A percentile compares a stretch with the other conserved stretches of the same genome.
phyloP scores from a whole-genome alignment of 2,888 invertebrate genomes.

The Anaspis maculata region DNA sequence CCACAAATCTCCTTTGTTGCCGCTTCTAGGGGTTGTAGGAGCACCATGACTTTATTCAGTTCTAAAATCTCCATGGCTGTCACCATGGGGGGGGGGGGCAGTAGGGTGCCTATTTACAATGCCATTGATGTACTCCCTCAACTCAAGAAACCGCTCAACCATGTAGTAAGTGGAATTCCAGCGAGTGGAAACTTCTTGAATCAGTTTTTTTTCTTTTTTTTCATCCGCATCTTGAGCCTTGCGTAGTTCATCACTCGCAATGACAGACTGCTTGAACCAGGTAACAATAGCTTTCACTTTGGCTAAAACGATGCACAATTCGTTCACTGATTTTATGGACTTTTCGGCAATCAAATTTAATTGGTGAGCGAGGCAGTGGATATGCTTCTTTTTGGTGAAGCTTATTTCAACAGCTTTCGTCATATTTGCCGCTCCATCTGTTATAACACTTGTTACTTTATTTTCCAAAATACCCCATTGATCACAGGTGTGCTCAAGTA shows the following conservation, averaged over 20 bases:
- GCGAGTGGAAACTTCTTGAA: slow-evolving; percentile 2
- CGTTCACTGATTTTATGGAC: slow-evolving; percentile 1
- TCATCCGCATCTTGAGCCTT: too few relatives aligned
- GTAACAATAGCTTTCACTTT: slow-evolving; percentile 1
- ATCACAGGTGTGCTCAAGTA: slow-evolving; percentile 2
- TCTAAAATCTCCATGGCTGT: slow-evolving; percentile 23
- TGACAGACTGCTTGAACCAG: slow-evolving; percentile 2
- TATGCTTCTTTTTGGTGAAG: slow-evolving; percentile 8
- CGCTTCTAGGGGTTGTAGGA: slow-evolving; percentile 28
- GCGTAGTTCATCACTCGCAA: background rate
- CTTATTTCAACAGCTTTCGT: slow-evolving; percentile 7
- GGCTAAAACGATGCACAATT: background rate
- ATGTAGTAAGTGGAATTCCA: slow-evolving; percentile 5
- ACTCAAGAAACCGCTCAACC: slow-evolving; percentile 4
- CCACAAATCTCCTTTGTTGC: slow-evolving; percentile 31
- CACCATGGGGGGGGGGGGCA: slow-evolving; percentile 30
- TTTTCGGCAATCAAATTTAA: slow-evolving; percentile 8
- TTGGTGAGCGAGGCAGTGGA: slow-evolving; percentile 11
- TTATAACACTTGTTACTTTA: slow-evolving; percentile 7
- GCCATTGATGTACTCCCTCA: slow-evolving; percentile 18
- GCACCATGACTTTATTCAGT: slow-evolving; percentile 19
- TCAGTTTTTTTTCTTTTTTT: slow-evolving; percentile 1
- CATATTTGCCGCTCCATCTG: slow-evolving; percentile 11
- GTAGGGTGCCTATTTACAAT: slow-evolving; percentile 23
- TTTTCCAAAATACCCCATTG: slow-evolving; percentile 6